phyloP scores from a whole-genome alignment of 2,113 vertebrate genomes.

The Trinectes maculatus region DNA sequence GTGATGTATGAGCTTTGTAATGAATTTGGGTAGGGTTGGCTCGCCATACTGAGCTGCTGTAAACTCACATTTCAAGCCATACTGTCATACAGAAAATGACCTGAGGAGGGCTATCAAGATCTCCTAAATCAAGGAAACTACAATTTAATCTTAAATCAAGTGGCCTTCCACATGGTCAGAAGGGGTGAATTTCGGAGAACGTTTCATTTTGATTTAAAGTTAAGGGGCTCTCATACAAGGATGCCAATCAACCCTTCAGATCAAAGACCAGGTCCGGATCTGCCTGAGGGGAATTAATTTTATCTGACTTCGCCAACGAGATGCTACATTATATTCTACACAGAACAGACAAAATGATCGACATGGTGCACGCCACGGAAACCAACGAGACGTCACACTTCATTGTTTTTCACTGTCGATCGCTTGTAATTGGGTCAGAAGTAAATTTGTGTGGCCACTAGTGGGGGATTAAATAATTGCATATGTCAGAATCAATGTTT shows the following conservation, averaged over 20 bases:
- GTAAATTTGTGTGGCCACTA: slow-evolving; percentile 16
- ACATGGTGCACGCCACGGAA: slow-evolving; percentile 18
- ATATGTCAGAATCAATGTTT: too few species aligned
- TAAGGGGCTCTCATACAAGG: slow-evolving; percentile 41
- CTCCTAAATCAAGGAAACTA: slow-evolving; percentile 41
- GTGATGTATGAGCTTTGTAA: slow-evolving; percentile 41
- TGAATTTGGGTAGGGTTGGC: not conserved
- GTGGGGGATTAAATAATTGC: too few species aligned
- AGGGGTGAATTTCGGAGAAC: slow-evolving; percentile 44
- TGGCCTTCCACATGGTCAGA: slow-evolving; percentile 56
- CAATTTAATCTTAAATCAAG: slow-evolving; percentile 63
- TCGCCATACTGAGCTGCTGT: not conserved
- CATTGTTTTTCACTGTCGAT: too few species aligned
- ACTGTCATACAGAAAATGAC: slow-evolving; percentile 59
- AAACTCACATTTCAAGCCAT: slow-evolving; percentile 29
- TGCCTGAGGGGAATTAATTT: slow-evolving; percentile 33
- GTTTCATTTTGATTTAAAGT: slow-evolving; percentile 55
- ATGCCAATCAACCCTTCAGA: slow-evolving; percentile 57
- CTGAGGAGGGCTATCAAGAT: slow-evolving; percentile 52
- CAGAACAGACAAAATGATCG: slow-evolving; percentile 16
- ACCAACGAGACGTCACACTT: slow-evolving; percentile 27
- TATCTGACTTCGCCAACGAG: slow-evolving; percentile 51
- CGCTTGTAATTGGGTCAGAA: not conserved
- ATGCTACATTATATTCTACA: slow-evolving; percentile 19
- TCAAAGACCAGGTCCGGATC: slow-evolving; percentile 38